A percentile compares a stretch with the other conserved stretches of the same genome.
These are phyloP conservation scores for Dicerorhinus sumatrensis DNA, from an alignment of 2,113 vertebrate genomes.

Conservation along the genomic window DNA sequence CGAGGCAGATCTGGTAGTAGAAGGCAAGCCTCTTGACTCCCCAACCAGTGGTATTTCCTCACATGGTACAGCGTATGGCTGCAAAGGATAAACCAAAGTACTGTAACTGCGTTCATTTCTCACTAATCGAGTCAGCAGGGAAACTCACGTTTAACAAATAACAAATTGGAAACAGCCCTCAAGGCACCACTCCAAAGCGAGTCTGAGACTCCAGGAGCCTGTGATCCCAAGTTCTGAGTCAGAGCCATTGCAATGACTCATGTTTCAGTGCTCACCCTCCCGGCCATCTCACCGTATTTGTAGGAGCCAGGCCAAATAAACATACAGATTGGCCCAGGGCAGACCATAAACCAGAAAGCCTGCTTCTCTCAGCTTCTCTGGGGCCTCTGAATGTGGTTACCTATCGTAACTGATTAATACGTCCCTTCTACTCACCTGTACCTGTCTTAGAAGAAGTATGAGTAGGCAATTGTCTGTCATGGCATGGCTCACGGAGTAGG, in stretches of 20 bases:
- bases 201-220: neutral
- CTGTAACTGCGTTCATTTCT: neutral
- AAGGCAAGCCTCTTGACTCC: neutral
- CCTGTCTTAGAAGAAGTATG: neutral
- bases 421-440: neutral
- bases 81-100: neutral
- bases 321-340: neutral
- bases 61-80: neutral
- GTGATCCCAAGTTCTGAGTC: neutral
- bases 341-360: conserved; percentile 5
- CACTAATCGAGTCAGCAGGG: conserved; percentile 43
- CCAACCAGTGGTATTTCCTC: neutral
- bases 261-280: neutral
- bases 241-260: conserved; percentile 24
- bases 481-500: neutral
- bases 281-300: neutral
- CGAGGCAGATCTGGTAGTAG: neutral
- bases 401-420: neutral
- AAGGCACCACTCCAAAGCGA: conserved; percentile 7
- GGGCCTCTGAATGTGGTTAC: neutral
- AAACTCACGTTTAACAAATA: conserved; percentile 55
- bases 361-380: neutral
- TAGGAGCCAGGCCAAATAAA: conserved; percentile 20
- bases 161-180: conserved; percentile 30
- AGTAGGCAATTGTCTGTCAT: neutral